A percentile compares a stretch with the other conserved stretches of the same genome.
Evolutionary conservation across 2,113 vertebrate species (phyloP).

Genomic region (Peromyscus maniculatus): DNA sequence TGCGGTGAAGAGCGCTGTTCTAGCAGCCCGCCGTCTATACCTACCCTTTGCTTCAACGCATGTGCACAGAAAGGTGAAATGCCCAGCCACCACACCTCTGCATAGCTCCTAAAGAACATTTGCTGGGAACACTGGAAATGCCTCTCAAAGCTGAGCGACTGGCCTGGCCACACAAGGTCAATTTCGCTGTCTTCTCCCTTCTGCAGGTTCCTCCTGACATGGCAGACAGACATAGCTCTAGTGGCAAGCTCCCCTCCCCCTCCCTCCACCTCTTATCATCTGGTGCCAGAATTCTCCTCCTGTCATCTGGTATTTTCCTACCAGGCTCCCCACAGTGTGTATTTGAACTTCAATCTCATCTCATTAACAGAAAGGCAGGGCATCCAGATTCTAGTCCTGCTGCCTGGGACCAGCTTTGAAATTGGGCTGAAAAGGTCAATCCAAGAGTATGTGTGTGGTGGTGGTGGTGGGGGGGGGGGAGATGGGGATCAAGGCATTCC

Average conservation of each 20-base stretch:
- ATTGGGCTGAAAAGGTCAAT: not conserved
- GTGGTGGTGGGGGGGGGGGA: not conserved
- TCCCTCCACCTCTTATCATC: not conserved
- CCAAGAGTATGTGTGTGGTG: not conserved
- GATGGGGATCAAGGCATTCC: not conserved
- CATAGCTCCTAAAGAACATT: not conserved
- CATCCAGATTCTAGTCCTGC: not conserved
- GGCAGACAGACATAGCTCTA: not conserved
- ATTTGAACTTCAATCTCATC: slow-evolving; percentile 68
- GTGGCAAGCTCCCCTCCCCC: not conserved
- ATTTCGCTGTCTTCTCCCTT: not conserved
- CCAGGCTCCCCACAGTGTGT: slow-evolving; percentile 2
- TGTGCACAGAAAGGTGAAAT: not conserved
- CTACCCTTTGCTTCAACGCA: not conserved
- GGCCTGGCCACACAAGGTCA: fast-evolving
- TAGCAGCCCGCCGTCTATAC: fast-evolving
- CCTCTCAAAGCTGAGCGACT: not conserved
- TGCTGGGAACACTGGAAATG: fast-evolving
- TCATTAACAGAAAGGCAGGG: slow-evolving; percentile 18
- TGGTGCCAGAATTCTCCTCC: slow-evolving; percentile 50
- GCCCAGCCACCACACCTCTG: not conserved
- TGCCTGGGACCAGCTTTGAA: not conserved
- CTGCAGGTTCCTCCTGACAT: not conserved
- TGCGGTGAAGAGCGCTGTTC: not conserved
- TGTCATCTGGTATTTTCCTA: slow-evolving; percentile 49